Base-by-base conservation (phyloP, 2,888 invertebrate genomes). In the Ctenicera cuprea region DNA sequence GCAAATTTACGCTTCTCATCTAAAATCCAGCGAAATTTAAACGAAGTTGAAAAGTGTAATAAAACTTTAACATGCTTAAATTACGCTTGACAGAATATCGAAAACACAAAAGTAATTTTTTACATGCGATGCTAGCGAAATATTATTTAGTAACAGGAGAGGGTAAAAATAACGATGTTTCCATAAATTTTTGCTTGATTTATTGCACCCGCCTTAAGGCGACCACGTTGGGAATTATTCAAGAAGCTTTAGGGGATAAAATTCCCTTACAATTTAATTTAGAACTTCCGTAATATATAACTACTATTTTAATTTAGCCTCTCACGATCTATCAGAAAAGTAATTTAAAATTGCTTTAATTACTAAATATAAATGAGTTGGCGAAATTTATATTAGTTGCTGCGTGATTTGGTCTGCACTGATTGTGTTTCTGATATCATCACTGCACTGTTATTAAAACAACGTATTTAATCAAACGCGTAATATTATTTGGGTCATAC, bases 1-100 rank as follows among this genome's bases (percentile, higher is more conserved):
- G 20, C 50, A 66, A 71, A 71, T 71, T 71, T 59, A 22, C 65
- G 59, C 62, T 20, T 59, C 71, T 57, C 57, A 59, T 61, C 70
- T 64, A 70, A 68, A 73, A 68, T 54, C 54, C 38, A 18, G 45
- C n/a, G 41, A 54, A 61, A 63, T 67, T 54, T 68, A 62, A 63
- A 68, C 37, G 26, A 54, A 72, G 63, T 63, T 73, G 22, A 52
- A 62, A 73, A 73, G 67, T 33, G 68, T 73, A 73, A 73, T 73
- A 68, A 67, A 67, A 73, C 50, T 72, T 66, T 50, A 66, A 72
- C 57, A 68, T 54, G 18, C 45, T 67, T 73, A 54, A 43, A 57
- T 30, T 52, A 20, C 48, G 68, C 63, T 62, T 66, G 48, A 33
- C 52, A 57, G 63, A 65, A 50, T 68, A 63, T 66, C 43, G 62